Percentiles rank a stretch among this genome's conserved stretches.
Evolutionary conservation across 2,797 vertebrate genomes (phyloP).

Genomic region (Ambastaia sidthimunki): DNA sequence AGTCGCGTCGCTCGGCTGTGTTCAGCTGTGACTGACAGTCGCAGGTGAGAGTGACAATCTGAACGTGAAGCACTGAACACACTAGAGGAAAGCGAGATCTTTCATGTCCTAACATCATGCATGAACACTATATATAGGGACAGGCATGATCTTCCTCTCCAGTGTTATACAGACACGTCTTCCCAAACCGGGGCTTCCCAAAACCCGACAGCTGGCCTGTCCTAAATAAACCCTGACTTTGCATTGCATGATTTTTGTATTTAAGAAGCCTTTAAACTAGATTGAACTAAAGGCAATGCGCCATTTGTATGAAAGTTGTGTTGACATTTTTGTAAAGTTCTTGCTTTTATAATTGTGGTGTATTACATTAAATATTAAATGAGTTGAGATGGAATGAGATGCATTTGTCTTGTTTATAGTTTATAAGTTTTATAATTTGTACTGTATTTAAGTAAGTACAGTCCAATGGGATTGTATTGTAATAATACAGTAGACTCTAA

Average conservation of each 20-base stretch:
- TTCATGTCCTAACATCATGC: conserved; percentile 47
- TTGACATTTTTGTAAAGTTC: too few species aligned
- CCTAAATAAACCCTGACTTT: conserved; percentile 51
- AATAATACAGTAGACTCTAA: too few species aligned
- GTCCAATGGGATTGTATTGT: too few species aligned
- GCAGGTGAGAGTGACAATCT: conserved; percentile 75
- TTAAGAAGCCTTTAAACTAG: background rate
- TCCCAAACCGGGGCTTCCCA: conserved; percentile 72
- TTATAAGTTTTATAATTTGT: too few species aligned
- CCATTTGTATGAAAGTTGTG: too few species aligned
- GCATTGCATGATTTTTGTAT: conserved; percentile 30
- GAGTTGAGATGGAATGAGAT: too few species aligned
- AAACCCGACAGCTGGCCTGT: conserved; percentile 56
- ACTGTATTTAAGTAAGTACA: too few species aligned
- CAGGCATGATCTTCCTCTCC: conserved; percentile 57
- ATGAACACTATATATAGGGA: conserved; percentile 62
- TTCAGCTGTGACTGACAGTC: conserved; percentile 71
- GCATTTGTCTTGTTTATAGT: too few species aligned
- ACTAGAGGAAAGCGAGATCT: conserved; percentile 58
- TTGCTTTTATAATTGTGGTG: too few species aligned
- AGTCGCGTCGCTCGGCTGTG: conserved; percentile 62
- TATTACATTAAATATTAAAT: too few species aligned
- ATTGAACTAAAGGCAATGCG: background rate
- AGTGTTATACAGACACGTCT: conserved; percentile 78
- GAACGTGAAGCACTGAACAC: conserved; percentile 38